phyloP scores from a whole-genome alignment of 2,888 invertebrate species.

The Morpho deidamia region DNA sequence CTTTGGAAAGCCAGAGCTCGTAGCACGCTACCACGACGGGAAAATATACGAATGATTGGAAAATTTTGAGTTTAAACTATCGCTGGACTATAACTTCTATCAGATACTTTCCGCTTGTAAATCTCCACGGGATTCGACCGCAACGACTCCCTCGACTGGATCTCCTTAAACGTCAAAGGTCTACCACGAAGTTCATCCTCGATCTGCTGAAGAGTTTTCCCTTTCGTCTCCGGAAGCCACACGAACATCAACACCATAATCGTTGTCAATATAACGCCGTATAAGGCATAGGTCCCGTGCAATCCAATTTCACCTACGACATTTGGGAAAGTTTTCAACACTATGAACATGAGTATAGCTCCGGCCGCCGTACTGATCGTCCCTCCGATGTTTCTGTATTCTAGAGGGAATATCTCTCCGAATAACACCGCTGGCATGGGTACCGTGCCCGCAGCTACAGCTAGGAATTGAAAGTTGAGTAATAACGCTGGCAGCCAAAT shows the following conservation, averaged over 20 bases:
- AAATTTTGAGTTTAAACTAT: background rate
- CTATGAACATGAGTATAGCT: constrained; percentile 77
- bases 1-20: too few species aligned
- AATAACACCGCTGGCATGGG: constrained; percentile 84
- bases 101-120: constrained; percentile 45
- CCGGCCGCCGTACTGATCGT: constrained; percentile 78
- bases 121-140: constrained; percentile 39
- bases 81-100: constrained; percentile 35
- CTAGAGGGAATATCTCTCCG: constrained; percentile 82
- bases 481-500: constrained; percentile 66
- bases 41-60: too few species aligned
- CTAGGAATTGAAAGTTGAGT: constrained; percentile 73
- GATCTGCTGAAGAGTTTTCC: constrained; percentile 81
- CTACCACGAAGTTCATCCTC: constrained; percentile 73
- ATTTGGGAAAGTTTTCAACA: constrained; percentile 79
- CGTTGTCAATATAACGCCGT: constrained; percentile 69
- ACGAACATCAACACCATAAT: constrained; percentile 73
- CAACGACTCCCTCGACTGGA: constrained; percentile 41
- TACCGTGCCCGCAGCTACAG: constrained; percentile 76
- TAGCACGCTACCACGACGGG: too few species aligned
- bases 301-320: constrained; percentile 70
- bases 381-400: constrained; percentile 79
- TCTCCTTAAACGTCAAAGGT: constrained; percentile 38
- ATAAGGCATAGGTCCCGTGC: constrained; percentile 77
- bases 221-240: constrained; percentile 81